These are phyloP conservation scores for Choristoneura fumiferana DNA, from an alignment of 1,140 invertebrate species.

Conservation along the genomic window DNA sequence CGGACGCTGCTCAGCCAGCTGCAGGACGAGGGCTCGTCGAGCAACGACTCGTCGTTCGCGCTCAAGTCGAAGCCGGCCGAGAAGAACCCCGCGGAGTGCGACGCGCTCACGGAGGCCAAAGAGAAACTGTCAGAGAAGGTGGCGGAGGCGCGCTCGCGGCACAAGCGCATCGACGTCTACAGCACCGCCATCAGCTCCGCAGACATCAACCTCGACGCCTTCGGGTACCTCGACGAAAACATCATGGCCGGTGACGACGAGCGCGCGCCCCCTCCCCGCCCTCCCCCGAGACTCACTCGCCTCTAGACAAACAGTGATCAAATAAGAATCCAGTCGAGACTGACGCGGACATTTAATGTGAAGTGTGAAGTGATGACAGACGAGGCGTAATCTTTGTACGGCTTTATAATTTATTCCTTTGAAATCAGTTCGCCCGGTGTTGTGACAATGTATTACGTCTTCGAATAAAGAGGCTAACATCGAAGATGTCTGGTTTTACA, in stretches of 20 bases:
- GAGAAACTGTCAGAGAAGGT: constrained; percentile 70
- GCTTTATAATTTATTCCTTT: constrained; percentile 20
- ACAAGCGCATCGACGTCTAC: constrained; percentile 74
- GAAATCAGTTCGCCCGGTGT: constrained; percentile 13
- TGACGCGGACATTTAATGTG: constrained; percentile 55
- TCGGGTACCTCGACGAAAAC: constrained; percentile 72
- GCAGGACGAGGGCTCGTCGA: constrained; percentile 75
- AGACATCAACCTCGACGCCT: constrained; percentile 77
- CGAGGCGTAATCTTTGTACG: constrained; percentile 30
- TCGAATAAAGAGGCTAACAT: constrained; percentile 27
- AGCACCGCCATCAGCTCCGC: constrained; percentile 70
- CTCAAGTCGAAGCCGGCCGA: constrained; percentile 51
- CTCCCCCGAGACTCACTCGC: constrained; percentile 44
- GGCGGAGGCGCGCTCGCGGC: constrained; percentile 58
- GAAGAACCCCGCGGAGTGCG: constrained; percentile 57
- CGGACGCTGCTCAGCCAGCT: constrained; percentile 71
- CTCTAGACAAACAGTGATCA: constrained; percentile 61
- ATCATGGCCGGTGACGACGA: constrained; percentile 73
- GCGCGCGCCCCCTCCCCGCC: constrained; percentile 40
- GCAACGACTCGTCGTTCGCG: constrained; percentile 74
- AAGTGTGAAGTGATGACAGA: constrained; percentile 35
- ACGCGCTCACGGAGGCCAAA: constrained; percentile 65
- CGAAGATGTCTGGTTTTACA: constrained; percentile 7
- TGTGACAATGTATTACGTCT: constrained; percentile 21
- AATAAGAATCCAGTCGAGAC: too few relatives aligned